Evolutionary conservation across 2,888 invertebrate genomes (phyloP).

Genomic region (Serripes groenlandicus): DNA sequence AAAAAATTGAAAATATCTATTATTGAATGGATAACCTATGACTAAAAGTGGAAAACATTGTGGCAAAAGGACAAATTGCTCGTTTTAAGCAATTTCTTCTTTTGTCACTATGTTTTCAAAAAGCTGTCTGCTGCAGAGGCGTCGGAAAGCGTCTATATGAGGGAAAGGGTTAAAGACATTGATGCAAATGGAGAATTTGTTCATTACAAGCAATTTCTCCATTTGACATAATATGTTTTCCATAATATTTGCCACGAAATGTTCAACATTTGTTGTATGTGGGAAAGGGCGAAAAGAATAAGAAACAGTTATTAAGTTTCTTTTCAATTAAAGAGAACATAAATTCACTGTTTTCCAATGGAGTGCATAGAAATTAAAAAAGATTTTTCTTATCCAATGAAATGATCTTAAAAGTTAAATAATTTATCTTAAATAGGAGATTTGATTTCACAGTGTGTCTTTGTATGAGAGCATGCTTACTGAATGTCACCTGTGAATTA

Average conservation of each 20-base stretch:
- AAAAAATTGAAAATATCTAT: too few relatives aligned
- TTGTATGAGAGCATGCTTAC: constrained; percentile 29
- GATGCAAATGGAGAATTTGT: constrained; percentile 1
- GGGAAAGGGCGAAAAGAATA: neutral
- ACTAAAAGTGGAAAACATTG: too few relatives aligned
- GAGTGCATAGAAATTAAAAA: constrained; percentile 32
- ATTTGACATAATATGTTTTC: neutral
- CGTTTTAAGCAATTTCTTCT: too few relatives aligned
- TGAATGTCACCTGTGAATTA: constrained; percentile 6
- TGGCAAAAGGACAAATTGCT: too few relatives aligned
- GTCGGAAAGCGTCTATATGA: too few relatives aligned
- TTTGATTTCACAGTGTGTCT: constrained; percentile 45
- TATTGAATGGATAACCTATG: too few relatives aligned
- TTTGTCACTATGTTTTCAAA: too few relatives aligned
- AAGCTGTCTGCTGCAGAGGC: too few relatives aligned
- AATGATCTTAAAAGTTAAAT: constrained; percentile 55
- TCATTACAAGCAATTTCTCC: neutral
- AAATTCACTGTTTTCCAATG: neutral
- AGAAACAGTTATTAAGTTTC: neutral
- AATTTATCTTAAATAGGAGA: constrained; percentile 47
- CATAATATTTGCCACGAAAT: neutral
- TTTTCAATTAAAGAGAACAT: neutral
- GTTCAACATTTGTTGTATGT: neutral
- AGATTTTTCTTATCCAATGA: constrained; percentile 52
- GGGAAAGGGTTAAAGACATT: too few relatives aligned